Evolutionary conservation across 2,113 vertebrate species (phyloP).

Genomic region (Emydura subglobosa): DNA sequence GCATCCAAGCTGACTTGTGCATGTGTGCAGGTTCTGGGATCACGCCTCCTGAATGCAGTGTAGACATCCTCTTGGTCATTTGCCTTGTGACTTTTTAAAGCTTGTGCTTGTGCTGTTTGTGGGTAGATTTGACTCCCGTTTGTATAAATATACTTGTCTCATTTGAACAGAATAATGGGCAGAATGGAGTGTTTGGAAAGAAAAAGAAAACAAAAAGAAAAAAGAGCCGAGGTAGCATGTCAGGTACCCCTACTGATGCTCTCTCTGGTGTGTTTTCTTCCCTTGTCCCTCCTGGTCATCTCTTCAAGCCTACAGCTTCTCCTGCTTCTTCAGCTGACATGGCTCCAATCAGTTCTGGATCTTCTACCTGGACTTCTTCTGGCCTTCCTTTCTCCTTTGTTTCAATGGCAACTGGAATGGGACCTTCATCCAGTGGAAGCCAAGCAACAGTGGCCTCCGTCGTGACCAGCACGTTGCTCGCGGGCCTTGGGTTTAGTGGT

Average conservation of each 20-base stretch:
- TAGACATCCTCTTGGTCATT: rapidly evolving
- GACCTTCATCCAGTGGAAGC: constrained; percentile 94
- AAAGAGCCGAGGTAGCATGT: not conserved
- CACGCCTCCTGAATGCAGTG: not conserved
- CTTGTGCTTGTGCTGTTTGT: not conserved
- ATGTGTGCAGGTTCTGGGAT: not conserved
- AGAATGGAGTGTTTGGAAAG: not conserved
- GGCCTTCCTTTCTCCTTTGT: constrained; percentile 97
- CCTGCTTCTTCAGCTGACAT: constrained; percentile 96
- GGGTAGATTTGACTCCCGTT: not conserved
- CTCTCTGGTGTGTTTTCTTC: constrained; percentile 68
- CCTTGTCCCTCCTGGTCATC: constrained; percentile 18
- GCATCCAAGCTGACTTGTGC: not conserved
- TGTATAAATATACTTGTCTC: constrained; percentile 8
- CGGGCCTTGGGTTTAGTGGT: constrained; percentile 92
- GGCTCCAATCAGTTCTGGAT: constrained; percentile 98
- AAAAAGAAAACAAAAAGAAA: constrained; percentile 50
- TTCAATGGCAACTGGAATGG: constrained; percentile 96
- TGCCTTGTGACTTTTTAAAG: not conserved
- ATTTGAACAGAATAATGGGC: constrained; percentile 30
- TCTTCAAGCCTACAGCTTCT: constrained; percentile 90
- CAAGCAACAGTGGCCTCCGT: constrained; percentile 95
- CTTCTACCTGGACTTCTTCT: constrained; percentile 96
- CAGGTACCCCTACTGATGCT: constrained; percentile 51
- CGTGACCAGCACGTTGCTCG: constrained; percentile 95